Evolutionary conservation across 2,888 invertebrate genomes (phyloP), one percentile per base, ranked within the genome.

Genomic region (Lycocerus yunnanus): DNA sequence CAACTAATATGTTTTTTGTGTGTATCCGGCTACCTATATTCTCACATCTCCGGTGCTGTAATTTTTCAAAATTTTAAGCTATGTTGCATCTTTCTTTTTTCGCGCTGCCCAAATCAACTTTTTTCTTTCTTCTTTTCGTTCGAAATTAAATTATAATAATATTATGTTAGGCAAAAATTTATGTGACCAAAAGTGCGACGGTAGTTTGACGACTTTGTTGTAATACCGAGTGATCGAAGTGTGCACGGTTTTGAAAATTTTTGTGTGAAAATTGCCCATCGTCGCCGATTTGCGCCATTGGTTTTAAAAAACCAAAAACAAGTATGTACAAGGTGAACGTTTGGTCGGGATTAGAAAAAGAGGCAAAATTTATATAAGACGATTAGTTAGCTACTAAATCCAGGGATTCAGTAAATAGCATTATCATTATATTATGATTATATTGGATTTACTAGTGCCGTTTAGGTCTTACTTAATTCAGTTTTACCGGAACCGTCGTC

Each of bases 381-480:
- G 87, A 87, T 87, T 87, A 87, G 85, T 84, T 80, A 82, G 84
- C 85, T 84, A 83, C 82, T 84, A 86, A 87, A 87, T 86, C 86
- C 86, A 82, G 82, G 84, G 85, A 86, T 86, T 85, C 85, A 80
- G 86, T 84, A 86, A 86, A 86, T 86, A 86, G 87, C 83, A 87
- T 87, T 87, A 87, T 85, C 86, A 87, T 87, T 86, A 86, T 86
- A 87, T 87, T 87, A 87, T 87, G 86, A 87, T 87, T 86, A 86
- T 87, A 86, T 86, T 86, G 86, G 86, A 86, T 87, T 87, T 86
- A 83, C 81, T 85, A 83, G 84, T 84, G 84, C 84, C 86, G 85
- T 85, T 86, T 85, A 82, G 83, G 83, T 78, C 79, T 77, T 80
- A 80, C 81, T 81, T 83, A 83, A 85, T 84, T 84, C 84, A 86